Evolutionary conservation across 2,888 invertebrate genomes (phyloP), one percentile per base, ranked within the genome.

Genomic region (Rhogogaster chlorosoma): DNA sequence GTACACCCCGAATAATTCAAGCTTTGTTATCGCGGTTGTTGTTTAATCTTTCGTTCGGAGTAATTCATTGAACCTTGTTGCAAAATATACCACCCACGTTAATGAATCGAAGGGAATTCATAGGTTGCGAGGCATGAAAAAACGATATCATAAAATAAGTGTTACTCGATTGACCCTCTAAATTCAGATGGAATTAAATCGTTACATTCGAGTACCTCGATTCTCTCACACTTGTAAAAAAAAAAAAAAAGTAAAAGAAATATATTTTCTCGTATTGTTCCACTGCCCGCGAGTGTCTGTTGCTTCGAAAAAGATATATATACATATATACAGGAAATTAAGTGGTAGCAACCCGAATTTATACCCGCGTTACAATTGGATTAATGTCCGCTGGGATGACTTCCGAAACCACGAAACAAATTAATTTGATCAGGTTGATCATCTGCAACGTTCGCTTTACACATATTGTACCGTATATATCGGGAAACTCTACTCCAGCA

Each of bases 251-350:
- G 3, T 26, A 73, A 42, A n/a, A 38, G 38, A 38, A 42, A 36
- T 5, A 36, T 5, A 36, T 36, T 36, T 77, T 77, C 73, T 9
- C 15, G 5, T 18, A 36, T 32, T 57, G 22, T 49, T 77, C 32
- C n/a, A 29, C 32, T 9, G 29, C 53, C 15, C 3, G 7, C 53
- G 77, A 32, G 1, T 77, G 29, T 26, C 22, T 53, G 38, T 53
- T 49, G 29, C 18, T 77, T 32, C 53, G 45, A 49, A 53, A 77
- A 77, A 77, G 15, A 49, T 49, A 77, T 26, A 29, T 18, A 77
- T 22, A 61, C 18, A 49, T 49, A 77, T 26, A 29, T 18, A 77
- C 36, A 61, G 80, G 80, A 80, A 80, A 80, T 61, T 80, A 80
- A 61, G 38, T 32, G 80, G 80, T 61, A 29, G 53, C 53, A 77